Evolutionary conservation across 2,888 invertebrate genomes (phyloP).

Genomic region (Luperina testacea): DNA sequence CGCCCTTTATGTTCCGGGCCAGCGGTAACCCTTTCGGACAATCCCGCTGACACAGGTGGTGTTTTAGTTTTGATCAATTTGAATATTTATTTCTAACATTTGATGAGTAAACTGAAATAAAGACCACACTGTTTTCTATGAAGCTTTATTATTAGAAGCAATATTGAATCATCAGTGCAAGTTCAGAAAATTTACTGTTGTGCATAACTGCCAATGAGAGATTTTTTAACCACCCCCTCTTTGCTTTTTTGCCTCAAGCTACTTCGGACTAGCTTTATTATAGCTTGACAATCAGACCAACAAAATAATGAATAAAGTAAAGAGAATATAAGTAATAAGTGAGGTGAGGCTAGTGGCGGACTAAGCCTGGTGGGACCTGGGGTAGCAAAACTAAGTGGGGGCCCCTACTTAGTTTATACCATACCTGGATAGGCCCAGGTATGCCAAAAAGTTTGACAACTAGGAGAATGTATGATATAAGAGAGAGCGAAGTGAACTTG

Average conservation of each 20-base stretch:
- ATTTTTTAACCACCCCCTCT: too few species aligned
- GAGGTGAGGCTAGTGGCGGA: neutral
- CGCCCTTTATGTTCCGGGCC: too few species aligned
- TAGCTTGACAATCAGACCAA: neutral
- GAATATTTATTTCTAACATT: slow-evolving; percentile 1
- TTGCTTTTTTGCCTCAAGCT: neutral
- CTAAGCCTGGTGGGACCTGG: neutral
- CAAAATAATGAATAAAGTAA: too few species aligned
- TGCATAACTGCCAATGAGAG: neutral
- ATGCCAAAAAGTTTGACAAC: neutral
- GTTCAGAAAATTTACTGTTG: neutral
- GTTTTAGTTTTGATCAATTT: neutral
- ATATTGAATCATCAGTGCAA: neutral
- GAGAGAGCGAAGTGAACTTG: neutral
- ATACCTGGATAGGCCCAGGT: neutral
- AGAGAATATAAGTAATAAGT: neutral
- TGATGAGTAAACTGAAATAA: neutral
- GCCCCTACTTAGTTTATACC: too few species aligned
- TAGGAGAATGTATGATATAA: neutral
- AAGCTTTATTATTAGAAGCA: neutral
- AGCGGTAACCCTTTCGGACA: too few species aligned
- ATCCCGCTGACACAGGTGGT: too few species aligned
- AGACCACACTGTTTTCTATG: neutral
- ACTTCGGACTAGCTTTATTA: neutral
- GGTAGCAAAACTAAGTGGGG: neutral